Evolutionary conservation across 2,797 vertebrate genomes (phyloP).

Genomic region (Enteromius trimaculatus): DNA sequence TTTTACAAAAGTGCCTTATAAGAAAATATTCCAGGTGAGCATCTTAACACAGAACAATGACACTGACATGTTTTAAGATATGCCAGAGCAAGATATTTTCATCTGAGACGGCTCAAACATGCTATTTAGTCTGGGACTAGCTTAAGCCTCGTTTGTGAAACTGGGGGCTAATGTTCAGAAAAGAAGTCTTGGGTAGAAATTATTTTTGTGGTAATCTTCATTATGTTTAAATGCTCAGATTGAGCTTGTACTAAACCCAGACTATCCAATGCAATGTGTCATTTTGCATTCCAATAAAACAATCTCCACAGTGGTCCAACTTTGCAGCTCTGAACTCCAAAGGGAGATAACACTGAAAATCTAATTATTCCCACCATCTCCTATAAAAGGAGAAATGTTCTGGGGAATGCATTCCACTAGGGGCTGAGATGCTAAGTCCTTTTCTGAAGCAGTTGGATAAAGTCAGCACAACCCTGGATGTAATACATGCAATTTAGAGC

Average conservation of each 20-base stretch:
- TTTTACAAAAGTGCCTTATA: no score
- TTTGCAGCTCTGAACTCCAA: neutral
- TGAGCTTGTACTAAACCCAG: no score
- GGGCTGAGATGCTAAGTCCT: conserved; percentile 11
- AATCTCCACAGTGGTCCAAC: neutral
- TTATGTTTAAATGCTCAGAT: neutral
- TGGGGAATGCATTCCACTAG: conserved; percentile 16
- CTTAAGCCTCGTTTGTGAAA: no score
- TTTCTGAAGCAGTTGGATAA: conserved; percentile 13
- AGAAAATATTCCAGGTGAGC: no score
- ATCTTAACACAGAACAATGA: no score
- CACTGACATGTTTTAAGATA: no score
- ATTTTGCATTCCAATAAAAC: neutral
- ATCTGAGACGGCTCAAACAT: no score
- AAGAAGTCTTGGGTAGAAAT: neutral
- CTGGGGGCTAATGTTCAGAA: neutral
- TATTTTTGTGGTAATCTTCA: neutral
- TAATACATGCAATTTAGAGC: neutral
- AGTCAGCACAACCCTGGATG: conserved; percentile 2
- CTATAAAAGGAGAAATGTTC: conserved; percentile 52
- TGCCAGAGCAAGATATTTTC: no score
- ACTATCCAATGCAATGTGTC: neutral
- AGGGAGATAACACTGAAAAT: neutral
- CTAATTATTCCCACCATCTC: conserved; percentile 10
- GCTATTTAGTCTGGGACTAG: no score